Base-by-base conservation (phyloP, 2,113 vertebrate species). In the Engraulis encrasicolus region DNA sequence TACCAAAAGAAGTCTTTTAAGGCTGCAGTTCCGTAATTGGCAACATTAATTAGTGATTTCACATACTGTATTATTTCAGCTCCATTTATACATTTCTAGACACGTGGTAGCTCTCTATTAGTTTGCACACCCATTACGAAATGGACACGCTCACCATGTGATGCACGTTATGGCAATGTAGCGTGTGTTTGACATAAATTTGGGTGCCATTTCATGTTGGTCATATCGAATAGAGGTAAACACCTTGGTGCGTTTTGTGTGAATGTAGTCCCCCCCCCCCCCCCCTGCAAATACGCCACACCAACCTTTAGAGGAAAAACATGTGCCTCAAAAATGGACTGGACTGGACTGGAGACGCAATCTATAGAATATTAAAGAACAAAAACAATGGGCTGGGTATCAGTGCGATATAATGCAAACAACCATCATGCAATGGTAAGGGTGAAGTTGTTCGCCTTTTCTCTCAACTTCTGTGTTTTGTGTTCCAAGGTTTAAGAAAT, bases 21-120 rank as follows among this genome's bases (percentile, higher is more conserved):
- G 66, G 66, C 66, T 74, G 66, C 66, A 74, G 17, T 74, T 15
- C 66, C 34, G 66, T 74, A 74, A 15, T 74, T 74, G 66, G 66
- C 27, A 74, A 34, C 34, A 74, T 36, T 74, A 74, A 74, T 74
- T 4, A 15, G 31, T 74, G 27, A 27, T 66, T 74, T 74, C 27
- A 74, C 66, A n/a, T n/a, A n/a, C n/a, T n/a, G n/a, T n/a, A n/a
- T 18, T 71, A 74, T 74, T 74, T 31, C 66, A 74, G 66, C 66
- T 15, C 27, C 66, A 74, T 74, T 31, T 27, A 34, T 74, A 5
- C 12, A 36, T 34, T 15, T 36, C 31, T 31, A 74, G 66, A 34
- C 2, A 74, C 31, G 27, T 74, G 66, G 66, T n/a, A n/a, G n/a
- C n/a, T n/a, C n/a, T n/a, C 66, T 74, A 31, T 14, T 17, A 12